Evolutionary conservation across 2,113 vertebrate genomes (phyloP), one percentile per base, ranked within the genome.

Genomic region (Amia ocellicauda): DNA sequence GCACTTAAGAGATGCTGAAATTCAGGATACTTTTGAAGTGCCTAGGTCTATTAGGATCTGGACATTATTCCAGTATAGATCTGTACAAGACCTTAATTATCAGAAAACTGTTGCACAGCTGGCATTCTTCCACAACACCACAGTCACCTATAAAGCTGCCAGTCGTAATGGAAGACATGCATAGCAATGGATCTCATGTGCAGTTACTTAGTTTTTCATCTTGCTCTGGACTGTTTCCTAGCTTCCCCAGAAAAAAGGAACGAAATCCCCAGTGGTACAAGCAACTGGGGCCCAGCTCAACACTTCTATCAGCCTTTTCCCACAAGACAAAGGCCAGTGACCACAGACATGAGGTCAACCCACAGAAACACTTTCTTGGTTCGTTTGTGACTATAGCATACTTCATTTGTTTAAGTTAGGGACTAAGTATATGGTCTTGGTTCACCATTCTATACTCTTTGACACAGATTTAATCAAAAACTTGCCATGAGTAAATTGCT

Each of bases 11-110:
- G 55, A 70, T 60, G 47, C 55, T 23, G 27, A 72, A 53, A 20
- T 53, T 53, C 20, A 53, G 20, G 23, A 53, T 60, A 64, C 57
- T 64, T 72, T 60, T 69, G 60, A 67, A 69, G 67, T 57, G 68
- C 20, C 43, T 27, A 42, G 66, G 68, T 73, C 72, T 69, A 67
- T 78, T 73, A 75, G 57, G 61, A 69, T 72, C 64, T 53, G 62
- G 47, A 65, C 53, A 61, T 59, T 68, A 70, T 40, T 5, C 45
- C 28, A 29, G 45, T 28, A 62, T 66, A 59, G 66, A 68, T 73
- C 45, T 45, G 29, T 36, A 54, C 45, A 55, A 61, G 58, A 52
- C 27, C 41, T 9, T 69, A 66, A 58, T 55, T 43, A 55, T 29
- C 19, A 24, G 51, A 53, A n/a, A 53, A 53, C 51, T 53, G 51